A percentile compares a stretch with the other conserved stretches of the same genome.
phyloP scores from a whole-genome alignment of 2,113 vertebrate species.

The Isurus oxyrinchus region DNA sequence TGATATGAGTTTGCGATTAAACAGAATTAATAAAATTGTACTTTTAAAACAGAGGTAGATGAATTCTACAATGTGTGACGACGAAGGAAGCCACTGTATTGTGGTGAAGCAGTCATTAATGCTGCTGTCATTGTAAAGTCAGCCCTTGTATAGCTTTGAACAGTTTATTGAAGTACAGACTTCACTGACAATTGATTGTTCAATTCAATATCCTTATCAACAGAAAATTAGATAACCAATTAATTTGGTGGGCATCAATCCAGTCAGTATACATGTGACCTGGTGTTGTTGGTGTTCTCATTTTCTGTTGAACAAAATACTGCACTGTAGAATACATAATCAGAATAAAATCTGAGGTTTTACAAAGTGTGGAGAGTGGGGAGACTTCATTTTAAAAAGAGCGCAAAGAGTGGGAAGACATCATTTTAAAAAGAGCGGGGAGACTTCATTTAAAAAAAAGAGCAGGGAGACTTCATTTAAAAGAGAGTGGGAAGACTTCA shows the following conservation, averaged over 20 bases:
- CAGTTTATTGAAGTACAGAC: neutral
- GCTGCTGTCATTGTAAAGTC: neutral
- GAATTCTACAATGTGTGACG: neutral
- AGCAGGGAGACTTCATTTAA: too few relatives aligned
- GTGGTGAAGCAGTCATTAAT: neutral
- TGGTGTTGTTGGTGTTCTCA: neutral
- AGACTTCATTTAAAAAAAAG: too few relatives aligned
- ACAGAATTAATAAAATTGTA: neutral
- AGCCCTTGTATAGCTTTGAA: neutral
- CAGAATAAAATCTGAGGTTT: neutral
- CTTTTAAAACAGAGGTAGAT: neutral
- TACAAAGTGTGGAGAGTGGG: neutral
- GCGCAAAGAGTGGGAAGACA: too few relatives aligned
- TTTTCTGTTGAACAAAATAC: neutral
- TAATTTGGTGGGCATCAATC: neutral
- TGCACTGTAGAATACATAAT: neutral
- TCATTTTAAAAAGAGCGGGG: too few relatives aligned
- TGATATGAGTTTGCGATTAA: neutral
- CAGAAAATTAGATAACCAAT: neutral
- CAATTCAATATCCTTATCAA: neutral
- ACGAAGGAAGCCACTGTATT: neutral
- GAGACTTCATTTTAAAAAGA: neutral
- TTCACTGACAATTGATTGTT: conserved; percentile 14
- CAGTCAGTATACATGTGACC: neutral
- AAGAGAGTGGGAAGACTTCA: too few relatives aligned